phyloP scores from a whole-genome alignment of 2,113 vertebrate genomes.

The Mirounga angustirostris region DNA sequence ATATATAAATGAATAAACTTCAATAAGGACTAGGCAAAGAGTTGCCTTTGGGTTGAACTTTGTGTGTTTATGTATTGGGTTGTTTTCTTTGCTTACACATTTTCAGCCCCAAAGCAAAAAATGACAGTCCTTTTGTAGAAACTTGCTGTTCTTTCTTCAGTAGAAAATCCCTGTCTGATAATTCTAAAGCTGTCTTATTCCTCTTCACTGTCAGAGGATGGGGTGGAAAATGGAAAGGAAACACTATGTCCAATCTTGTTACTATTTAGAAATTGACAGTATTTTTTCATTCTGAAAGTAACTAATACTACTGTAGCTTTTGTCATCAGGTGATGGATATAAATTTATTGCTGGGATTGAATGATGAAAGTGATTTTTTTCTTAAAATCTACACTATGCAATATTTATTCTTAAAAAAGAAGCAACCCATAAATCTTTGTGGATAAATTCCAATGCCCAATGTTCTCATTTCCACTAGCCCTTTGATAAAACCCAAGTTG shows the following conservation, averaged over 20 bases:
- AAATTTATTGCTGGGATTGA: neutral
- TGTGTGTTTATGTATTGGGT: neutral
- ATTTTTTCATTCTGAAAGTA: neutral
- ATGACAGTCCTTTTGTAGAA: neutral
- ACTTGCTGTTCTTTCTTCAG: neutral
- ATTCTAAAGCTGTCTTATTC: neutral
- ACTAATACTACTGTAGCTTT: neutral
- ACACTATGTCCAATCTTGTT: neutral
- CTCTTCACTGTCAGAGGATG: neutral
- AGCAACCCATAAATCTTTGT: neutral
- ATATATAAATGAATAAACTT: neutral
- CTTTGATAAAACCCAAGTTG: neutral
- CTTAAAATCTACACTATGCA: neutral
- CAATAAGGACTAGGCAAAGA: neutral
- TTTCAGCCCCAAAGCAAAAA: neutral
- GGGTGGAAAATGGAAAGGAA: neutral
- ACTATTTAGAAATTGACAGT: conserved; percentile 4
- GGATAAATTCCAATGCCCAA: neutral
- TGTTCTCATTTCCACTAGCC: neutral
- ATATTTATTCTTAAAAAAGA: neutral
- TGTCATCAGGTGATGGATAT: neutral
- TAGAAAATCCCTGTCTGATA: neutral
- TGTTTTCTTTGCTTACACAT: conserved; percentile 30
- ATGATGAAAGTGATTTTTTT: neutral
- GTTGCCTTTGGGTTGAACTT: neutral